Percentiles rank a stretch among this genome's conserved stretches.
These are phyloP conservation scores for Psammodynastes pulverulentus DNA, from an alignment of 2,113 vertebrate species.

Conservation along the genomic window DNA sequence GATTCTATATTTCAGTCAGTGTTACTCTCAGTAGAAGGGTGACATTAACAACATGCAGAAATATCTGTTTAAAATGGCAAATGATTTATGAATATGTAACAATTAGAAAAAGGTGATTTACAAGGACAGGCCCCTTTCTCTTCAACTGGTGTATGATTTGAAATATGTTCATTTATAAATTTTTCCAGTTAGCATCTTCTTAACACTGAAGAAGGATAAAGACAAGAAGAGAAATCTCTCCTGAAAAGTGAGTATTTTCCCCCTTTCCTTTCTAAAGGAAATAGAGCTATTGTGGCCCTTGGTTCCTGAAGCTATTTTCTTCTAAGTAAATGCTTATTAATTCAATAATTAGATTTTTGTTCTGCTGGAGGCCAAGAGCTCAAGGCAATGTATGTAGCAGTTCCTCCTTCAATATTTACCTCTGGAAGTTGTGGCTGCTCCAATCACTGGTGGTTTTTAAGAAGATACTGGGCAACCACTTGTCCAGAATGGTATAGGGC, in stretches of 20 bases:
- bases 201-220: conserved; percentile 6
- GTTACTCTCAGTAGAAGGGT: neutral
- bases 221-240: neutral
- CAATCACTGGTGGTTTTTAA: neutral
- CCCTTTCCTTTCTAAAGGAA: neutral
- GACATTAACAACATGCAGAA: conserved; percentile 8
- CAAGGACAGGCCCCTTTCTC: neutral
- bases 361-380: neutral
- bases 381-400: neutral
- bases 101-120: conserved; percentile 24
- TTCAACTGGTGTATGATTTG: conserved; percentile 18
- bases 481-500: neutral
- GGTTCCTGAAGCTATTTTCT: neutral
- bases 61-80: conserved; percentile 15
- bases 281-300: neutral
- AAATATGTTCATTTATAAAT: conserved; percentile 8
- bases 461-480: neutral
- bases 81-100: conserved; percentile 41
- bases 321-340: neutral
- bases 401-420: neutral
- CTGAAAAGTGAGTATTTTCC: neutral
- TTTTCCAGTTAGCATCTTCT: conserved; percentile 19
- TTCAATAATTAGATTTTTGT: neutral
- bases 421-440: neutral
- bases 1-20: neutral